Base-by-base conservation (phyloP, 2,888 invertebrate species). In the Drosophila aldrichi region DNA sequence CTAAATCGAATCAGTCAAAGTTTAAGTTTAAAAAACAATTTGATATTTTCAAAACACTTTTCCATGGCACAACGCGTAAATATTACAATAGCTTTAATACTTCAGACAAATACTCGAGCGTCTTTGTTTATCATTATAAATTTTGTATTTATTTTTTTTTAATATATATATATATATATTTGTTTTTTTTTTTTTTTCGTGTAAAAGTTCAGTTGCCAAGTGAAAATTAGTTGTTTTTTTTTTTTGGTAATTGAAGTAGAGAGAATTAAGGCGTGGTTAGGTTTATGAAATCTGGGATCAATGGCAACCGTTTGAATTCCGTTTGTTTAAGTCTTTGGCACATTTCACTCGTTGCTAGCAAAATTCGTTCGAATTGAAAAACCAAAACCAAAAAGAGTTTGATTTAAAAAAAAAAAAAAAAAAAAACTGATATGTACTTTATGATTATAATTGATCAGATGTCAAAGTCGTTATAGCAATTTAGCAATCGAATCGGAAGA, bases 261-360 rank as follows among this genome's bases (percentile, higher is more conserved):
- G 22, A 49, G 36, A 49, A 38, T 62, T 20, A 29, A 51, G 16
- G 60, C 32, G 29, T 44, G 29, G 43, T 32, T 22, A n/a, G 22
- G 41, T 18, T 46, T 25, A 32, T 25, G 43, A 43, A 46, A 73
- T 74, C 55, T 51, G 25, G 70, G 32, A 61, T 65, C 58, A 57
- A 71, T 71, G 71, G 63, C 71, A 77, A 77, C 44, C 68, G 69
- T 40, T 48, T 72, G 64, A 75, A 60, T 63, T 75, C 66, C 68
- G 56, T 64, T 67, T 70, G 56, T 64, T 56, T 16, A 48, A 81
- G 84, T 81, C 84, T 84, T 84, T 82, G 81, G 81, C 81, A 82
- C 81, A 79, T 77, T 77, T 54, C 16, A 25, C 62, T 51, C 77
- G 63, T 66, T 65, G 64, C 61, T 68, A 55, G 43, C 65, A 51